Base-by-base conservation (phyloP, 2,113 vertebrate species). In the Helogale parvula region DNA sequence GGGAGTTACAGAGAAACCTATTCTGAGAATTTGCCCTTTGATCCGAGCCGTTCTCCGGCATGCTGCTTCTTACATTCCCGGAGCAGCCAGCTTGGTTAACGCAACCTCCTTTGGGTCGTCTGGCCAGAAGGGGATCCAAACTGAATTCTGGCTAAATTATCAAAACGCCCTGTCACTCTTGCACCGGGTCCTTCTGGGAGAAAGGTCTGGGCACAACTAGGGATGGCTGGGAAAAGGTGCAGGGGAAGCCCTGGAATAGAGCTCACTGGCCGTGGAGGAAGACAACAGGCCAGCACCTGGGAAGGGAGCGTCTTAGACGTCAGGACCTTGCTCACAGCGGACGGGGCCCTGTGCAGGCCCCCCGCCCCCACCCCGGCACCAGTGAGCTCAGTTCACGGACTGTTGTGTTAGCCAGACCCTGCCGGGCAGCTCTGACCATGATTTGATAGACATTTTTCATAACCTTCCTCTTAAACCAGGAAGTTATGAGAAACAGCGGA, bases 281-380 rank as follows among this genome's bases (percentile, higher is more conserved):
- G 25, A 45, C 23, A 33, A 10, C 29, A 13, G 4, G 16, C 60
- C 65, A 74, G 84, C 23, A 4, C 54, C 45, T 29, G 19, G 52
- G 54, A 57, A 85, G 45, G 76, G 25, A 57, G 1, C 33, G 0
- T 7, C 71, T 79, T 9, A 33, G 41, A 47, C 1, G 1, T 2
- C 29, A 12, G 68, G 47, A 4, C 10, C 66, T 71, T 71, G 85
- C 72, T 35, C 25, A 3, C 19, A 5, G 9, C 0, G 31, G 38
- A 15, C 16, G 15, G 23, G 2, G 35, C 23, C 52, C 68, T 0
- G 0, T 0, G 52, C 15, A 41, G 25, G 35, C 27, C 45, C 65
- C 35, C 25, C 45, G 10, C 47, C 0, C 14, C 25, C 35, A 17
- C 47, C 0, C 14, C 0, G 19, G 3, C 4, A 4, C 1, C 0